A percentile compares a stretch with the other conserved stretches of the same genome.
These are phyloP conservation scores for Timandra comae DNA, from an alignment of 2,888 invertebrate genomes.

Conservation along the genomic window DNA sequence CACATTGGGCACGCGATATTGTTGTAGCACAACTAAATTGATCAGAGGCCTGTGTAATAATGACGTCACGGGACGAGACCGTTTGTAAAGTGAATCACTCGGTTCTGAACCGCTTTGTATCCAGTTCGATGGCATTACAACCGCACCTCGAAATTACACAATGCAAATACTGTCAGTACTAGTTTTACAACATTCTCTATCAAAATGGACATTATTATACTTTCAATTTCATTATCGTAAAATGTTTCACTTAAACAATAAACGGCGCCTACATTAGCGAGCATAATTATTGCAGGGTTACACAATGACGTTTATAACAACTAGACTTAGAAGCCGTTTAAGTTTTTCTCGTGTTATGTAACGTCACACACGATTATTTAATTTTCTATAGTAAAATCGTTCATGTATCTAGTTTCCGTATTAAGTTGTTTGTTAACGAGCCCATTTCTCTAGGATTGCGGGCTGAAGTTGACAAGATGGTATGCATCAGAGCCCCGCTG, in stretches of 20 bases:
- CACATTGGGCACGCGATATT: slow-evolving; percentile 9
- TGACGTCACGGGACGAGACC: slow-evolving; percentile 42
- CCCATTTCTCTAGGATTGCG: slow-evolving; percentile 13
- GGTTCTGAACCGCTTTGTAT: slow-evolving; percentile 27
- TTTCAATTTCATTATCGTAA: slow-evolving; percentile 16
- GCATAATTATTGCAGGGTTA: slow-evolving; percentile 1
- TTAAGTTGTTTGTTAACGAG: slow-evolving; percentile 13
- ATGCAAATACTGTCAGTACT: slow-evolving; percentile 14
- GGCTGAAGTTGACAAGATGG: slow-evolving; percentile 49
- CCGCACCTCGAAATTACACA: slow-evolving; percentile 16
- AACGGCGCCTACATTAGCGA: not conserved
- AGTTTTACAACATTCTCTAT: slow-evolving; percentile 22
- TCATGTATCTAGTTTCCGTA: slow-evolving; percentile 12
- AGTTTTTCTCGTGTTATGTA: slow-evolving; percentile 21
- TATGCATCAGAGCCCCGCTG: slow-evolving; percentile 47
- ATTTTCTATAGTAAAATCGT: slow-evolving; percentile 13
- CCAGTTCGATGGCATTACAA: slow-evolving; percentile 16
- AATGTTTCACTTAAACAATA: slow-evolving; percentile 4
- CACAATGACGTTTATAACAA: slow-evolving; percentile 6
- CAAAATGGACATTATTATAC: slow-evolving; percentile 9
- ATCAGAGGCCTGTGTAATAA: slow-evolving; percentile 14
- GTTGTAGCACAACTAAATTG: slow-evolving; percentile 24
- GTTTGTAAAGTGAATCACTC: slow-evolving; percentile 38
- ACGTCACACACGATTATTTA: slow-evolving; percentile 10
- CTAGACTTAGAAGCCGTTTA: slow-evolving; percentile 25